A percentile compares a stretch with the other conserved stretches of the same genome.
Conservation (phyloP, 2,888 invertebrate genomes). For the Dugesia japonica region DNA sequence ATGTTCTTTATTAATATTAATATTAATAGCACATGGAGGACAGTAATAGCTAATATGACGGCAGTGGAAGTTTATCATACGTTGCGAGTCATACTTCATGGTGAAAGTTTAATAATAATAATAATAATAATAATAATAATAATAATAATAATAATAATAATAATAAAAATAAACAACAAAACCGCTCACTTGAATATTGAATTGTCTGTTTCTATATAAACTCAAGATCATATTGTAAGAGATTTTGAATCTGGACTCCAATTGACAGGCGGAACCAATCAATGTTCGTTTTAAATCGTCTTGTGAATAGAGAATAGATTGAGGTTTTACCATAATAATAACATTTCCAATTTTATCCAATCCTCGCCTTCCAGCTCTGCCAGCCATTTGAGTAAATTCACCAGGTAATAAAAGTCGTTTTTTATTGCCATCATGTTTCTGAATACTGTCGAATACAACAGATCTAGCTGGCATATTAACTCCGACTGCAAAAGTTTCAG, state of each 20-base stretch:
- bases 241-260: conserved; percentile 80
- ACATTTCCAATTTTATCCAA: conserved; percentile 83
- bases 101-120: too few species aligned
- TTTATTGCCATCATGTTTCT: conserved; percentile 73
- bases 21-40: too few species aligned
- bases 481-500: conserved; percentile 98
- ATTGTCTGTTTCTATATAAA: conserved; percentile 45
- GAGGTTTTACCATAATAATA: conserved; percentile 64
- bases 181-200: background rate
- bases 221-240: conserved; percentile 87
- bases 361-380: conserved; percentile 80
- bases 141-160: too few species aligned
- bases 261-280: conserved; percentile 60
- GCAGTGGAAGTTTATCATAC: too few species aligned
- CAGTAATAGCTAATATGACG: too few species aligned
- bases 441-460: conserved; percentile 78
- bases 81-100: too few species aligned
- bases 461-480: conserved; percentile 98
- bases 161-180: too few species aligned
- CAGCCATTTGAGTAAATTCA: conserved; percentile 61
- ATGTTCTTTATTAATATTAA: too few species aligned
- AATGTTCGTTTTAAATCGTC: conserved; percentile 69
- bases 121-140: too few species aligned
- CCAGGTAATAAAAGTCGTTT: conserved; percentile 58
- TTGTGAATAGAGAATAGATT: conserved; percentile 52